Base-by-base conservation (phyloP, 2,888 invertebrate genomes). In the Aspidiotus rigidus region DNA sequence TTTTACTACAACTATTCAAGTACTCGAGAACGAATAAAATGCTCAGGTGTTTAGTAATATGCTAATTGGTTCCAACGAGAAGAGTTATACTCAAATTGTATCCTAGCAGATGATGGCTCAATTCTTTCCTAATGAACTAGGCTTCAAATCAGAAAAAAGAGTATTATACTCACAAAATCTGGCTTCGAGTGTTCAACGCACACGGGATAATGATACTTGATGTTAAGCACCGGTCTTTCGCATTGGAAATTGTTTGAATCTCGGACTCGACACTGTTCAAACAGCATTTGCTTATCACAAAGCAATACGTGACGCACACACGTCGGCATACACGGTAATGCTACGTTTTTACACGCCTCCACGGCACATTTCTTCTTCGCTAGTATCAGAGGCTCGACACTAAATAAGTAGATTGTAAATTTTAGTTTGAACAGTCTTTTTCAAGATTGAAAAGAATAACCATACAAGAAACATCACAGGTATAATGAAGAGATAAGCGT, bases 161-260 rank as follows among this genome's bases (percentile, higher is more conserved):
- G 2, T 5, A 28, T 28, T 5, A 28, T 42, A 62, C 69, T 41
- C 54, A 69, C 69, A 54, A 62, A 41, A 41, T 69, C 55, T 56
- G 69, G 49, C 42, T 62, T 69, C 54, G 69, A 69, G 54, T 69
- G 69, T 42, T 62, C 28, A 39, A 62, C 61, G 55, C 69, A 69
- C 61, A 62, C 69, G 8, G 69, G 69, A 56, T 55, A 61, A 62
- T 69, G 55, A 41, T 62, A 42, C 41, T 60, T 55, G 13, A 69
- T 69, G 53, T 69, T 62, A 40, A 69, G 16, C 28, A 62, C 69
- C 5, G 69, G 69, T 40, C 57, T 54, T 57, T 69, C 62, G 62
- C 69, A 69, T 16, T 62, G 57, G 7, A 69, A 41, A 8, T 56
- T 40, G n/a, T 62, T 62, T 11, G 62, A 62, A 28, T 69, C 62